Base-by-base conservation (phyloP, 2,113 vertebrate species). In the Saccopteryx bilineata region DNA sequence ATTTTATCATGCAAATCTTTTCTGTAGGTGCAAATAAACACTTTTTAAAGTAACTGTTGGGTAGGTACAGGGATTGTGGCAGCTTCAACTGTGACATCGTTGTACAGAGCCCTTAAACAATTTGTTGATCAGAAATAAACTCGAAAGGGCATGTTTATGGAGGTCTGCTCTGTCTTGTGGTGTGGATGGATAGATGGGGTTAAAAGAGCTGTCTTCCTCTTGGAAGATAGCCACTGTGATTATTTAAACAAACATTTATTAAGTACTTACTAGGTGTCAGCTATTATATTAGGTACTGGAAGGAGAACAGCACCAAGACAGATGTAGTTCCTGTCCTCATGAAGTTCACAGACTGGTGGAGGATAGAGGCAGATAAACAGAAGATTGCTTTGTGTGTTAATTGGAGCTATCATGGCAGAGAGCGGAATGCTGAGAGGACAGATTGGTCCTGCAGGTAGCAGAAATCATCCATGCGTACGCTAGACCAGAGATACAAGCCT, bases 391-490 rank as follows among this genome's bases (percentile, higher is more conserved):
- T 78, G 5, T 74, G 26, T 92, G 88, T 76, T 96, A 94, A 96
- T 61, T 94, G 79, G 94, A 95, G 68, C 60, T 60, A 7, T 93
- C n/a, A 92, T 75, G 91, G 88, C 95, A 93, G 82, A 90, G 74
- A 91, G 58, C 88, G 72, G 92, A 90, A 78, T 93, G 82, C 93
- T 79, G 94, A 92, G 87, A 93, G 63, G 88, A 86, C 91, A 96
- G 94, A 94, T 96, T 96, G 96, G 92, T 95, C 87, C 96, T 96
- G 96, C 88, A 97, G 96, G 95, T 96, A 96, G 90, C 48, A 88
- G 95, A 83, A 97, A 79, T 66, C 93, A 96, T 60, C 61, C 88
- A 83, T 79, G 91, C 28, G 0, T 81, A 23, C 66, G 5, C 71
- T 69, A 17, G 24, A 26, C 17, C 26, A 81, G 71, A 60, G 61